Percentiles rank a stretch among this genome's conserved stretches.
phyloP scores from a whole-genome alignment of 1,140 invertebrate species.

The Zaprionus kolodkinae region DNA sequence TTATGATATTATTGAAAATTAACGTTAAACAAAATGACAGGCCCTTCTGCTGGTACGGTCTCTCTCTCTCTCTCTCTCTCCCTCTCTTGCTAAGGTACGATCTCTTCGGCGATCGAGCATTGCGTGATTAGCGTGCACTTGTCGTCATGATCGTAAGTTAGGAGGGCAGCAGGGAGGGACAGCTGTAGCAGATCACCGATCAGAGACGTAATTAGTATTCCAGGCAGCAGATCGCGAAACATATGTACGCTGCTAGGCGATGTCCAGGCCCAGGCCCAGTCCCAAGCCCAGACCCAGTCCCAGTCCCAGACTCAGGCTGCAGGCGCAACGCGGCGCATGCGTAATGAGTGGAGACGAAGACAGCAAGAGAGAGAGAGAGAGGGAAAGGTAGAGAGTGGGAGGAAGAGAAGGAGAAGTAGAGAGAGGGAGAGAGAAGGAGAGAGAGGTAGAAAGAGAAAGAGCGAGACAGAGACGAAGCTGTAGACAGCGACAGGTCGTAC shows the following conservation, averaged over 20 bases:
- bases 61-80: neutral
- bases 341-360: constrained; percentile 46
- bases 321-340: constrained; percentile 60
- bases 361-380: neutral
- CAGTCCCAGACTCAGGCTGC: neutral
- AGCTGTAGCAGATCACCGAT: constrained; percentile 1
- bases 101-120: neutral
- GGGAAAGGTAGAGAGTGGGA: neutral
- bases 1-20: constrained; percentile 81
- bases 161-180: constrained; percentile 7
- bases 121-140: constrained; percentile 68
- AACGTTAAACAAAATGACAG: constrained; percentile 73
- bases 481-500: neutral
- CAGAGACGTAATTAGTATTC: constrained; percentile 70
- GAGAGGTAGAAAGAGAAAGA: neutral
- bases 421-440: neutral
- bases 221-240: constrained; percentile 63
- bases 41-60: neutral
- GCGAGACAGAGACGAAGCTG: neutral
- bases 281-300: neutral
- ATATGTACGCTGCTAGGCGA: constrained; percentile 59
- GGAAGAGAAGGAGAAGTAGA: neutral
- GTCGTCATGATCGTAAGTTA: constrained; percentile 50
- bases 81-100: neutral
- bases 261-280: constrained; percentile 14